phyloP scores from a whole-genome alignment of 2,888 invertebrate species.

The Ornithoptera priamus region DNA sequence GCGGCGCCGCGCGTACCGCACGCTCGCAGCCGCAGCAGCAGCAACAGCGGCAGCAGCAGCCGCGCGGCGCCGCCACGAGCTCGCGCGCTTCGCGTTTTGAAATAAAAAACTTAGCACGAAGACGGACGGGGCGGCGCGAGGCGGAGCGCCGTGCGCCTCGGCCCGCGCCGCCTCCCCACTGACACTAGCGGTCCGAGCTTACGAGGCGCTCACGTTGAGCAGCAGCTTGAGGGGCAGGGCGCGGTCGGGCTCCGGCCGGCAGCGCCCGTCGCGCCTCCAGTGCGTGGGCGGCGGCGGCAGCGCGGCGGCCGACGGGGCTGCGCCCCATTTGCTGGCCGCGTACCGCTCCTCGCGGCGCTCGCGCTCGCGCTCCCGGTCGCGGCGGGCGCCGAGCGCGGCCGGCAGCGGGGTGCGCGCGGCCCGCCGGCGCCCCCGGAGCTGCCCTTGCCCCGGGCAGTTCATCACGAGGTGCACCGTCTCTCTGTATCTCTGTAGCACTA shows the following conservation, averaged over 20 bases:
- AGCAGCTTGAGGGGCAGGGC: conserved; percentile 83
- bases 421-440: conserved; percentile 53
- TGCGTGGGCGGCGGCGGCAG: conserved; percentile 90
- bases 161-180: conserved; percentile 48
- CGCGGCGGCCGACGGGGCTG: conserved; percentile 88
- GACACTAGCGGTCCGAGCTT: conserved; percentile 31
- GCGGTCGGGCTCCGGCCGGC: conserved; percentile 74
- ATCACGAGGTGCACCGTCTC: conserved; percentile 34
- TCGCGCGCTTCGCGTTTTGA: conserved; percentile 61
- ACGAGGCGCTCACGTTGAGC: conserved; percentile 79
- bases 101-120: conserved; percentile 75
- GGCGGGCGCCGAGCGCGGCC: conserved; percentile 48
- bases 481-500: neutral
- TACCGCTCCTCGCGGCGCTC: conserved; percentile 61
- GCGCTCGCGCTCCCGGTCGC: conserved; percentile 39
- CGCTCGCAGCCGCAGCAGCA: too few species aligned
- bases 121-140: conserved; percentile 44
- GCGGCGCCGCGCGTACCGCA: conserved; percentile 24
- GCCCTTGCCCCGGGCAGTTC: conserved; percentile 55
- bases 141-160: neutral
- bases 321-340: conserved; percentile 91
- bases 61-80: conserved; percentile 48
- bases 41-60: too few species aligned
- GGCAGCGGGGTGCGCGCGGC: conserved; percentile 48
- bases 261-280: conserved; percentile 82